Evolutionary conservation across 1,140 invertebrate species (phyloP), one percentile per base, ranked within the genome.

Genomic region (Papilio glaucus): DNA sequence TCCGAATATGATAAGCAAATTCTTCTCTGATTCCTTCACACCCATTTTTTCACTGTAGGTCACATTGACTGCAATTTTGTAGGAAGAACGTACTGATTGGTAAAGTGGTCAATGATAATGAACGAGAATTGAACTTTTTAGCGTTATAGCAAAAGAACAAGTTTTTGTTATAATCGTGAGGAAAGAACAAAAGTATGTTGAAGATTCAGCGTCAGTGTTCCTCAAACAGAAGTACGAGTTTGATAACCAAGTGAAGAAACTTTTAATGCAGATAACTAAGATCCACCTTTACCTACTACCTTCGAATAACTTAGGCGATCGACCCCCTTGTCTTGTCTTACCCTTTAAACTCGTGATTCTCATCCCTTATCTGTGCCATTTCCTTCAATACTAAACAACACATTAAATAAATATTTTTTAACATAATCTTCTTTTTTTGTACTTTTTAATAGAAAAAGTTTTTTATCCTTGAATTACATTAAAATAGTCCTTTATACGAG

Each of bases 1-100:
- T 24, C 49, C 49, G 49, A 57, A 26, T 24, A 57, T 4, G 3
- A 13, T 57, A 24, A 57, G 49, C 21, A 57, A 57, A 57, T 57
- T 57, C 1, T 57, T 57, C 15, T 3, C n/a, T 7, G 0, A 26
- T 53, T 53, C 12, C 49, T 53, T 53, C 18, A 12, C 29, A 6
- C 6, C 12, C n/a, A n/a, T 12, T 21, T 53, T 3, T 8, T 18
- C 42, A 49, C 15, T 8, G 18, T 49, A 21, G 18, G 21, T 8
- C 7, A 49, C 15, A 2, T 21, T 49, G 45, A 8, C 10, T 21
- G 45, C 45, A 49, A 13, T 49, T 12, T n/a, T n/a, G n/a, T 24
- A 49, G 21, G 15, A 9, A 49, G 41, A 13, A 42, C 4, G 41
- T 42, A 4, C 41, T 42, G 9, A 42, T 42, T 49, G 45, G 8